A percentile compares a stretch with the other conserved stretches of the same genome.
phyloP scores from a whole-genome alignment of 2,797 vertebrate species.

The Sebastes kiyomatsui region DNA sequence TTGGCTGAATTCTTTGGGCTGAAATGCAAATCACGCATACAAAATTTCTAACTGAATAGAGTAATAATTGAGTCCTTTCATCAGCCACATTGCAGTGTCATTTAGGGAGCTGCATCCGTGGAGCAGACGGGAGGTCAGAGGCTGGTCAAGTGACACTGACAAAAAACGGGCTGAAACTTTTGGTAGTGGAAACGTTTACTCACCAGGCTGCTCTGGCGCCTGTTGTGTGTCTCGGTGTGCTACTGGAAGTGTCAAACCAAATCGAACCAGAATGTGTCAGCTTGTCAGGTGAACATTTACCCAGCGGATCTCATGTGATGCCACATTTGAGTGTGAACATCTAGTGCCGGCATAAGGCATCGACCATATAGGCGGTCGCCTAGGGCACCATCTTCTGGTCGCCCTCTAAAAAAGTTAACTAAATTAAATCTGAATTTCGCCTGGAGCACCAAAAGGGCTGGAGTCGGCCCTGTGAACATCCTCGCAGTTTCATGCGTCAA shows the following conservation, averaged over 20 bases:
- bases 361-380: too few species aligned
- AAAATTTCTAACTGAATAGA: background rate
- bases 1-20: background rate
- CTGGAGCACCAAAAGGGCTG: too few species aligned
- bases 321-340: background rate
- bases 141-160: constrained; percentile 26
- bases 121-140: constrained; percentile 11
- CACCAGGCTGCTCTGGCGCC: background rate
- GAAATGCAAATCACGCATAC: background rate
- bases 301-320: background rate
- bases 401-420: too few species aligned
- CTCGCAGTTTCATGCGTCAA: background rate
- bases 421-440: too few species aligned
- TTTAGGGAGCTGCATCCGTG: background rate
- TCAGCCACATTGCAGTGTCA: background rate
- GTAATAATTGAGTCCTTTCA: background rate
- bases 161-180: background rate
- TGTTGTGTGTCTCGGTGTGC: background rate
- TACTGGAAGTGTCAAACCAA: constrained; percentile 17
- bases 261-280: constrained; percentile 7
- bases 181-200: constrained; percentile 15
- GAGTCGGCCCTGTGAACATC: background rate
- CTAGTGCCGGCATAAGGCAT: too few species aligned
- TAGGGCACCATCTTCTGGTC: too few species aligned
- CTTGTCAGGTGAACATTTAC: background rate